phyloP scores from a whole-genome alignment of 92 coral and sea anemone species.

The Porites lobata region DNA sequence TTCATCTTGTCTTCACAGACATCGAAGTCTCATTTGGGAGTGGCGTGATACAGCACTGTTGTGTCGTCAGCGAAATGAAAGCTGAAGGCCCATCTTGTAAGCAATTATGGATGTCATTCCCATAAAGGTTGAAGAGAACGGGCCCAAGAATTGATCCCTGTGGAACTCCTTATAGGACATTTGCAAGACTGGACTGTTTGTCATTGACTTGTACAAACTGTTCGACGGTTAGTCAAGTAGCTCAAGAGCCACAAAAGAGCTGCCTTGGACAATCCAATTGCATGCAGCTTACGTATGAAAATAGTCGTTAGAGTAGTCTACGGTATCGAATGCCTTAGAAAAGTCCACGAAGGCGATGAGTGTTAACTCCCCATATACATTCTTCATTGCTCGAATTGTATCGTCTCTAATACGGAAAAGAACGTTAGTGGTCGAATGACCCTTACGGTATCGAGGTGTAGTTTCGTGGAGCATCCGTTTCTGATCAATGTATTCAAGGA shows the following conservation, averaged over 20 bases:
- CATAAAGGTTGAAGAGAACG: not conserved
- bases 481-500: slow-evolving; percentile 51
- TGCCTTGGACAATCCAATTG: slow-evolving; percentile 17
- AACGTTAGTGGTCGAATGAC: slow-evolving; percentile 19
- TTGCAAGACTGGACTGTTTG: not conserved
- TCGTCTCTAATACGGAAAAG: slow-evolving; percentile 59
- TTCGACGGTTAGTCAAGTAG: slow-evolving; percentile 25
- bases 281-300: slow-evolving; percentile 44
- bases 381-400: slow-evolving; percentile 62
- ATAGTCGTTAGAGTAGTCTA: slow-evolving; percentile 32
- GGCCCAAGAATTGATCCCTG: slow-evolving; percentile 31
- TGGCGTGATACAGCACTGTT: too few species aligned
- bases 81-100: too few species aligned
- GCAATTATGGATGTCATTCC: too few species aligned
- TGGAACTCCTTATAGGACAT: slow-evolving; percentile 21
- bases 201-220: slow-evolving; percentile 1
- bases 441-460: slow-evolving; percentile 20
- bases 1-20: slow-evolving; percentile 29
- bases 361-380: slow-evolving; percentile 22
- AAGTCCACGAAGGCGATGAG: slow-evolving; percentile 55
- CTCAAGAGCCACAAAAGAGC: slow-evolving; percentile 1
- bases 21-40: too few species aligned
- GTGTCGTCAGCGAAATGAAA: too few species aligned
- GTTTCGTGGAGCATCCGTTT: slow-evolving; percentile 15
- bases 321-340: slow-evolving; percentile 75